Conservation (phyloP, 2,113 vertebrate genomes). For the Sisor rabdophorus region DNA sequence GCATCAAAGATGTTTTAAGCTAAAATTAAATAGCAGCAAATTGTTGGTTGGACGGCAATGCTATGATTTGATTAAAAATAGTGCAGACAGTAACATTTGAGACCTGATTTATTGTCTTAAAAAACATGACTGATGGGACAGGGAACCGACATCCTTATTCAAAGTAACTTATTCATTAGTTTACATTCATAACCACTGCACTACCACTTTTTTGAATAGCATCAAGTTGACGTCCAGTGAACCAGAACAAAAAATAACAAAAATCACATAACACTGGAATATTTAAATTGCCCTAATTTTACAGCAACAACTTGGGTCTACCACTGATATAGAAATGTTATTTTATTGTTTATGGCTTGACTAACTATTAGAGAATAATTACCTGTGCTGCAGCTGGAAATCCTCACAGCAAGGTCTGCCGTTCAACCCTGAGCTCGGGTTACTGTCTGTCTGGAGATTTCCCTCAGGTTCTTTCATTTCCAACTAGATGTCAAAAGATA, state of each 20-base stretch:
- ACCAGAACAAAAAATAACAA: not conserved
- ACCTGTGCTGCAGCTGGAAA: not conserved
- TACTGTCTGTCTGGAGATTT: not conserved
- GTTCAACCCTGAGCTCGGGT: not conserved
- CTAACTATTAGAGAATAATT: not conserved
- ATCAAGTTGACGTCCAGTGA: not conserved
- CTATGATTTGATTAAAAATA: constrained; percentile 10
- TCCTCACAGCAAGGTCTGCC: not conserved
- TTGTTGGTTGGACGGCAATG: not conserved
- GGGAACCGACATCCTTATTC: no score
- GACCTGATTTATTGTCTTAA: not conserved
- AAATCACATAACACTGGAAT: not conserved
- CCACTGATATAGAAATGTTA: not conserved
- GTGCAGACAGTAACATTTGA: constrained; percentile 3
- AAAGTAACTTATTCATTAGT: no score
- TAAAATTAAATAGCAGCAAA: not conserved
- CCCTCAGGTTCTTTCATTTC: not conserved
- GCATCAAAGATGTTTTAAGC: not conserved
- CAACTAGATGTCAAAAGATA: not conserved
- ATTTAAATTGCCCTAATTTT: not conserved
- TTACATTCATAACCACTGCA: no score
- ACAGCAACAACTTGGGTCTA: not conserved
- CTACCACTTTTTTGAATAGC: not conserved
- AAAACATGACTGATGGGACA: not conserved
- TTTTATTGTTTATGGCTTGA: not conserved